Evolutionary conservation across 2,113 vertebrate genomes (phyloP), one percentile per base, ranked within the genome.

Genomic region (Ellobius talpinus): DNA sequence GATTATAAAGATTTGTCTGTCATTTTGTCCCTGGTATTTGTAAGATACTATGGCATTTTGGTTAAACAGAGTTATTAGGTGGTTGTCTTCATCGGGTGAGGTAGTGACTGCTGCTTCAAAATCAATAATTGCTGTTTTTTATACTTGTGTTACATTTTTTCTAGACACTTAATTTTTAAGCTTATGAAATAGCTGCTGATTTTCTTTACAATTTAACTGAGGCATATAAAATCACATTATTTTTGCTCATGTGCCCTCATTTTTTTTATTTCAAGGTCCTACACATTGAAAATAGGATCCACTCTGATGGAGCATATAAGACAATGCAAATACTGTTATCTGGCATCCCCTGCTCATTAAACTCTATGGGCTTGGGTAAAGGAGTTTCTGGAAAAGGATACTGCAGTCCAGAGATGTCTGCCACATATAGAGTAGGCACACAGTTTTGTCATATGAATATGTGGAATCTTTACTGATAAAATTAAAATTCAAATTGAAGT

Each of bases 401-500:
- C 5, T 52, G 19, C 1, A 72, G 82, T n/a, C 33, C 7, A 86
- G 65, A n/a, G 19, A 76, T 24, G 2, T 72, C 58, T 95, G 17
- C 33, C 61, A n/a, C 36, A 58, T 68, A 42, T n/a, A n/a, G 4
- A 90, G 42, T 79, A 91, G n/a, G 39, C 0, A 4, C 58, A 50
- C 31, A 10, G 70, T 26, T 95, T 87, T 89, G 73, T 77, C 36
- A 47, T 89, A 68, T 65, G 42, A 92, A 55, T 90, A 47, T 52
- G 1, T 76, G 31, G 65, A 33, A 77, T 31, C 36, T 86, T 91
- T n/a, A 76, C 82, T 31, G 33, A 93, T 31, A 61, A 77, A 58
- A 89, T 7, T 79, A 47, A 97, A 94, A 95, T 82, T 52, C 26
- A 89, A 89, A 76, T 90, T 95, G 36, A 95, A 90, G 76, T 94